Percentiles rank a stretch among this genome's conserved stretches.
phyloP scores from a whole-genome alignment of 2,113 vertebrate species.

The Channa argus region DNA sequence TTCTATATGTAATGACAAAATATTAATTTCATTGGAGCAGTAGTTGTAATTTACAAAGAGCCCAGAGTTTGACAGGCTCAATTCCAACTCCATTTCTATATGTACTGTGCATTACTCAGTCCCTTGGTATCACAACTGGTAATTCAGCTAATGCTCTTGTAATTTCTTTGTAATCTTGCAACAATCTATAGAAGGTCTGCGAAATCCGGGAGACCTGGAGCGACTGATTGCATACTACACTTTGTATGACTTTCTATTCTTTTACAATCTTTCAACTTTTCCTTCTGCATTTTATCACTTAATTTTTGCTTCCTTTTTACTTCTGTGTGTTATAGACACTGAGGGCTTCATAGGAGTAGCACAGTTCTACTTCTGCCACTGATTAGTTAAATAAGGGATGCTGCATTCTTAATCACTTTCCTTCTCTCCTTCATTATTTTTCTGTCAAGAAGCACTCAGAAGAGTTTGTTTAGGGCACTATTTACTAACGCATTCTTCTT shows the following conservation, averaged over 20 bases:
- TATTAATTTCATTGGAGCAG: background rate
- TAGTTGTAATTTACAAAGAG: background rate
- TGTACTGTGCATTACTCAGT: background rate
- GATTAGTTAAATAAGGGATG: constrained; percentile 52
- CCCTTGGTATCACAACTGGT: too few species aligned
- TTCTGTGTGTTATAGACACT: constrained; percentile 8
- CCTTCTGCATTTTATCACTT: background rate
- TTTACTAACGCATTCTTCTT: constrained; percentile 60
- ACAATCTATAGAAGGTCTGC: too few species aligned
- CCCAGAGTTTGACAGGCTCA: background rate
- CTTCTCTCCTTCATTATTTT: constrained; percentile 65
- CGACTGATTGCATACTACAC: too few species aligned
- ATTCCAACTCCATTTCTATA: background rate
- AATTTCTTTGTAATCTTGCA: too few species aligned
- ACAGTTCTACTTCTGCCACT: constrained; percentile 27
- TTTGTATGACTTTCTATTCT: constrained; percentile 15
- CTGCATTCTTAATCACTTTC: constrained; percentile 55
- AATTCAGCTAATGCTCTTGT: too few species aligned
- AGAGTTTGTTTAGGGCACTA: constrained; percentile 55
- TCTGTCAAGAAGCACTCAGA: constrained; percentile 57
- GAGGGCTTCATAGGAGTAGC: constrained; percentile 39
- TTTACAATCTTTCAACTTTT: constrained; percentile 6
- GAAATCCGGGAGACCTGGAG: too few species aligned
- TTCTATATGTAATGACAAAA: too few species aligned
- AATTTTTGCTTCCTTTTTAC: constrained; percentile 21